phyloP scores from a whole-genome alignment of 2,113 vertebrate species.

The Prochilodus magdalenae region DNA sequence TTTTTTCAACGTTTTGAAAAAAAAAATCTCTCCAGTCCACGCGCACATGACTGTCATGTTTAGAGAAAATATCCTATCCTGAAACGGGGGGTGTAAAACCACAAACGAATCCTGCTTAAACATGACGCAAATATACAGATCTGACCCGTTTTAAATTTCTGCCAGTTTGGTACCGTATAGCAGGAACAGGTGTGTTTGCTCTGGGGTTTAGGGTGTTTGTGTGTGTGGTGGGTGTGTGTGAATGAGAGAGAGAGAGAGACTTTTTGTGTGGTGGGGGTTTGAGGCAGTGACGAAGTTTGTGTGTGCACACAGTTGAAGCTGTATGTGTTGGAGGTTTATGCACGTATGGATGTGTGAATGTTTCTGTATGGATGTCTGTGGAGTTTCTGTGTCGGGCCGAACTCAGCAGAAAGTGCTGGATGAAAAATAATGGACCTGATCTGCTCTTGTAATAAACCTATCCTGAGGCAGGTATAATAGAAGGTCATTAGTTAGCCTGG shows the following conservation, averaged over 20 bases:
- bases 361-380: too few species aligned
- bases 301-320: not conserved
- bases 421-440: too few species aligned
- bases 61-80: constrained; percentile 27
- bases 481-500: too few species aligned
- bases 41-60: not conserved
- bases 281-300: not conserved
- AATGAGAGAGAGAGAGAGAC: constrained; percentile 2
- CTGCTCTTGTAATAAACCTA: too few species aligned
- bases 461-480: too few species aligned
- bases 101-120: constrained; percentile 30
- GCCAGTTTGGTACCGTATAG: constrained; percentile 34
- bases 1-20: constrained; percentile 21
- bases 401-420: too few species aligned
- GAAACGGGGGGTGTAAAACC: constrained; percentile 9
- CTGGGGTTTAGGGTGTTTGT: constrained; percentile 16
- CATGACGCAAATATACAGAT: constrained; percentile 41
- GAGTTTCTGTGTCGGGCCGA: too few species aligned
- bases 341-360: not conserved
- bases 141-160: constrained; percentile 19
- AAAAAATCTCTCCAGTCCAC: constrained; percentile 24
- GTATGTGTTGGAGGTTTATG: not conserved
- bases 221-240: constrained; percentile 14
- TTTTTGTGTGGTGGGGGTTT: not conserved
- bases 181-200: constrained; percentile 54